Percentiles rank a stretch among this genome's conserved stretches.
Evolutionary conservation across 2,113 vertebrate genomes (phyloP).

Genomic region (Talpa occidentalis): DNA sequence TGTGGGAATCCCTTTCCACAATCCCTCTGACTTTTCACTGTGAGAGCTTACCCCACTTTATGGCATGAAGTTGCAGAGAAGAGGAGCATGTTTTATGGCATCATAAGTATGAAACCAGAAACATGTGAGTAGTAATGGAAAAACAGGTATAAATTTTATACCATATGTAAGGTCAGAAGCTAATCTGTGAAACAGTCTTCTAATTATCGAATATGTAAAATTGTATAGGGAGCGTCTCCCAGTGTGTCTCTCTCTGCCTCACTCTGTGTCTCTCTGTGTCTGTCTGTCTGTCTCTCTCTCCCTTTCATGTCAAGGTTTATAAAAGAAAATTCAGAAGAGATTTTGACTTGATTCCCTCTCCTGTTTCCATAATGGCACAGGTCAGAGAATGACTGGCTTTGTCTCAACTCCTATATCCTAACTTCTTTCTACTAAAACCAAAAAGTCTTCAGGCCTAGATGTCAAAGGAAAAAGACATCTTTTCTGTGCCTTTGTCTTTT

Average conservation of each 20-base stretch:
- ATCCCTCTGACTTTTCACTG: rapidly evolving
- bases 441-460: neutral
- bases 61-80: neutral
- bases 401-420: neutral
- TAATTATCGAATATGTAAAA: neutral
- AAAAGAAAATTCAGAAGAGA: neutral
- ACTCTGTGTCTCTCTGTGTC: neutral
- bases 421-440: neutral
- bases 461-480: neutral
- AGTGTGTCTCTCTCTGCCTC: neutral
- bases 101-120: neutral
- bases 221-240: neutral
- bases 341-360: neutral
- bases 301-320: neutral
- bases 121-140: neutral
- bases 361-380: neutral
- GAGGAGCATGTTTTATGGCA: neutral
- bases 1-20: neutral
- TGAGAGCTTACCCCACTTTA: neutral
- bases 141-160: neutral
- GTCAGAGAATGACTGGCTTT: neutral
- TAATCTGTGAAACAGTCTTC: neutral
- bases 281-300: neutral
- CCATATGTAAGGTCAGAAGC: neutral
- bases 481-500: neutral